phyloP scores from a whole-genome alignment of 2,797 vertebrate genomes.

The Caiman crocodilus region DNA sequence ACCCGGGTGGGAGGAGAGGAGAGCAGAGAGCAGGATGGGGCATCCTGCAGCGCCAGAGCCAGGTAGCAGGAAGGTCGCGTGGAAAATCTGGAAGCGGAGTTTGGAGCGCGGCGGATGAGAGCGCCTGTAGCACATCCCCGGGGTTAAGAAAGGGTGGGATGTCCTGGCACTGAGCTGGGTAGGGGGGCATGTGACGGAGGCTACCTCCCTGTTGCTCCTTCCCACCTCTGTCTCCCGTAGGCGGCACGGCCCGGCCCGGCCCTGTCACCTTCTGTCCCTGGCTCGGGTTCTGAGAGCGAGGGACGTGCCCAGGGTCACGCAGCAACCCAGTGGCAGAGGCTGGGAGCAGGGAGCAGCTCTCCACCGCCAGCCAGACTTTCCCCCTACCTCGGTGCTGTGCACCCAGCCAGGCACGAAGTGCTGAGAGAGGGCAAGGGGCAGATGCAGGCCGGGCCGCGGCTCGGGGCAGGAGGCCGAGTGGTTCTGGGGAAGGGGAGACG shows the following conservation, averaged over 20 bases:
- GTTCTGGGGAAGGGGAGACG: no score
- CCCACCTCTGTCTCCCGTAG: no score
- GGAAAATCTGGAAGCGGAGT: constrained; percentile 73
- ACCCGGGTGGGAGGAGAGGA: constrained; percentile 67
- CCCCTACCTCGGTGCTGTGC: no score
- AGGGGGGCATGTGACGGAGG: rapidly evolving
- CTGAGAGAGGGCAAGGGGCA: neutral
- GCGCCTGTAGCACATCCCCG: no score
- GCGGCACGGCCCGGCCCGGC: no score
- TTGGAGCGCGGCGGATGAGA: constrained; percentile 25
- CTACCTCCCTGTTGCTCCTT: no score
- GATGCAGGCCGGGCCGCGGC: neutral
- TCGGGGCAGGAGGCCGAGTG: no score
- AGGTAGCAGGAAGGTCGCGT: constrained; percentile 77
- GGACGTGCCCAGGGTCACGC: neutral
- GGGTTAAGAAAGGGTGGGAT: neutral
- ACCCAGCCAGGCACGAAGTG: no score
- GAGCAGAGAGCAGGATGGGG: constrained; percentile 69
- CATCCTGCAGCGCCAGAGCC: constrained; percentile 67
- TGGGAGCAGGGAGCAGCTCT: neutral
- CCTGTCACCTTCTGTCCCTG: no score
- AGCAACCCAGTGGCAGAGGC: neutral
- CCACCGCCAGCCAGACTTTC: no score
- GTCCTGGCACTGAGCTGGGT: neutral
- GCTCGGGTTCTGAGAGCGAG: no score